A percentile compares a stretch with the other conserved stretches of the same genome.
Conservation (phyloP, 1,140 invertebrate species). For the Formica exsecta region DNA sequence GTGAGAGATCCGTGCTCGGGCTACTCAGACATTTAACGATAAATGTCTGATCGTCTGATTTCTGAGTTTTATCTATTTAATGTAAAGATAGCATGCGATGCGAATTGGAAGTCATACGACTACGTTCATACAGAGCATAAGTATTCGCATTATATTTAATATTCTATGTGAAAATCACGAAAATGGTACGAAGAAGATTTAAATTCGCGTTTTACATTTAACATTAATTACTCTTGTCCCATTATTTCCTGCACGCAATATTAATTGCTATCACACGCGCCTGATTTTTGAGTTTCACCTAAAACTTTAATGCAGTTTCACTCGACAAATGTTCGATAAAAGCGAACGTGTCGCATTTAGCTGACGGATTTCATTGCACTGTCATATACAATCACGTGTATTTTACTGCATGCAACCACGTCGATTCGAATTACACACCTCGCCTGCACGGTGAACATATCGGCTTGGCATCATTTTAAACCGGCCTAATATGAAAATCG, state of each 20-base stretch:
- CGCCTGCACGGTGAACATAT: neutral
- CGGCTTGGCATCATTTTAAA: neutral
- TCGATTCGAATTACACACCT: slow-evolving; percentile 17
- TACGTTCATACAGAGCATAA: neutral
- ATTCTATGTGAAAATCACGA: neutral
- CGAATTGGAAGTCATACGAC: neutral
- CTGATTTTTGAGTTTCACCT: slow-evolving; percentile 16
- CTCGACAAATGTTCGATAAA: slow-evolving; percentile 32
- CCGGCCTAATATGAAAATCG: slow-evolving; percentile 32
- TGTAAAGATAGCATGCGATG: neutral
- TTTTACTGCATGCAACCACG: slow-evolving; percentile 8
- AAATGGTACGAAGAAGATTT: neutral
- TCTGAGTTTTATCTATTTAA: slow-evolving; percentile 17
- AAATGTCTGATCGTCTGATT: slow-evolving; percentile 28
- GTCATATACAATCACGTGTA: neutral
- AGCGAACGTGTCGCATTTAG: slow-evolving; percentile 17
- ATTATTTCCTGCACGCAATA: slow-evolving; percentile 8
- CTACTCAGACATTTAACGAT: slow-evolving; percentile 22
- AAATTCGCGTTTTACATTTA: slow-evolving; percentile 32
- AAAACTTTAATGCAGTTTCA: neutral
- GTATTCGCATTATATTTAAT: neutral
- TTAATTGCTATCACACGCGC: slow-evolving; percentile 12
- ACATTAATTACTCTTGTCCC: neutral
- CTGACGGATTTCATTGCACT: slow-evolving; percentile 34
- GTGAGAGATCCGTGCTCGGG: neutral